These are phyloP conservation scores for Oostethus manadensis DNA, from an alignment of 2,113 vertebrate genomes.

Conservation along the genomic window DNA sequence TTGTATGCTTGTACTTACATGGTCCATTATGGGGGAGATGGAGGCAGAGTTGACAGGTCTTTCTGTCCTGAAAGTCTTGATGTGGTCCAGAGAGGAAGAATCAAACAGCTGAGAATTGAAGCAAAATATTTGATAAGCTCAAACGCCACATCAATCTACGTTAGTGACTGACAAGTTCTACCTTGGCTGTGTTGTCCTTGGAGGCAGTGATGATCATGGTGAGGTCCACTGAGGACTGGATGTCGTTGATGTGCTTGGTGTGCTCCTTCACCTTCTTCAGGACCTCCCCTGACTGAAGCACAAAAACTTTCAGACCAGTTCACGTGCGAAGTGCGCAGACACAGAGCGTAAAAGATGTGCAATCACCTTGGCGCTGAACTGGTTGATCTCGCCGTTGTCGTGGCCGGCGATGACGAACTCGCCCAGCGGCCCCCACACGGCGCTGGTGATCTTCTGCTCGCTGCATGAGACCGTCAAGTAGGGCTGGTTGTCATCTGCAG, in stretches of 20 bases:
- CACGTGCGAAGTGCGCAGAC: neutral
- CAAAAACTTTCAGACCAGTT: too few species aligned
- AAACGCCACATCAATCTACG: neutral
- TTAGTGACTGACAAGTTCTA: conserved; percentile 36
- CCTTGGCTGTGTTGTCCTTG: conserved; percentile 95
- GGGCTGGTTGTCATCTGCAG: conserved; percentile 86
- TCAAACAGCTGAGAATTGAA: conserved; percentile 82
- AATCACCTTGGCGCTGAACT: conserved; percentile 90
- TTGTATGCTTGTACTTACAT: conserved; percentile 71
- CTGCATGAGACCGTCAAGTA: conserved; percentile 88
- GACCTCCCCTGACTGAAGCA: conserved; percentile 84
- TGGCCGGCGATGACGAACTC: conserved; percentile 92
- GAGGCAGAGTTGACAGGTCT: conserved; percentile 94
- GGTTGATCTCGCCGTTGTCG: conserved; percentile 91
- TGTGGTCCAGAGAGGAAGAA: conserved; percentile 80
- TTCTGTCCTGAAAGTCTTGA: conserved; percentile 93
- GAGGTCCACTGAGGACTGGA: conserved; percentile 91
- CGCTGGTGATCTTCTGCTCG: conserved; percentile 94
- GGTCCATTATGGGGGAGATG: conserved; percentile 92
- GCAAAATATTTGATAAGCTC: neutral
- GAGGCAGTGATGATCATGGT: conserved; percentile 95
- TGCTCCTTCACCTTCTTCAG: conserved; percentile 87
- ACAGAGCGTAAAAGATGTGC: neutral
- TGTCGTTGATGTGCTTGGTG: conserved; percentile 94
- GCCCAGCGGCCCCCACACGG: conserved; percentile 92